Evolutionary conservation across 1,140 invertebrate genomes (phyloP).

Genomic region (Belonocnema kinseyi): DNA sequence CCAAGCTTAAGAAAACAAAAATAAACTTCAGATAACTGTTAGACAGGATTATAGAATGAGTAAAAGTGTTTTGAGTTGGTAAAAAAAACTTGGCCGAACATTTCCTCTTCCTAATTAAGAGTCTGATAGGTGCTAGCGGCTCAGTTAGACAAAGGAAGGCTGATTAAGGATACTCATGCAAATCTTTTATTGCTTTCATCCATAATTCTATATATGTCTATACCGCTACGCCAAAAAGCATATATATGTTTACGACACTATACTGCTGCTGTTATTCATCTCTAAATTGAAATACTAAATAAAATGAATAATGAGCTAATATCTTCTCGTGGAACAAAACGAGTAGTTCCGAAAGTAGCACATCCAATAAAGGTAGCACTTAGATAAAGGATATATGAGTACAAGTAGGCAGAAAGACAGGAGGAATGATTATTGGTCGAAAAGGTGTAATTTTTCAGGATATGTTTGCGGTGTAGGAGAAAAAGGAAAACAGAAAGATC

Average conservation of each 20-base stretch:
- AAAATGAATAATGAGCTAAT: no score
- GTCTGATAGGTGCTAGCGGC: constrained; percentile 19
- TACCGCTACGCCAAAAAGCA: no score
- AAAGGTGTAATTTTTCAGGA: constrained; percentile 23
- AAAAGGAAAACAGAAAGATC: constrained; percentile 19
- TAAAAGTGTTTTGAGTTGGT: constrained; percentile 25
- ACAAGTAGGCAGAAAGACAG: constrained; percentile 8
- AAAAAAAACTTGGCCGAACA: constrained; percentile 17
- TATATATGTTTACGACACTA: no score
- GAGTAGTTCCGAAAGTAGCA: constrained; percentile 9
- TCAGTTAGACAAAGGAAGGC: constrained; percentile 38
- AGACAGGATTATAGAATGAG: constrained; percentile 51
- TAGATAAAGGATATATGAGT: background rate
- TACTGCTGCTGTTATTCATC: no score
- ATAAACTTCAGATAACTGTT: no score
- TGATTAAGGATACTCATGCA: background rate
- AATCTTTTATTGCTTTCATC: constrained; percentile 19
- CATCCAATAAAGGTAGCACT: constrained; percentile 30
- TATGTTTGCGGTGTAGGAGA: background rate
- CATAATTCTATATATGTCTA: background rate
- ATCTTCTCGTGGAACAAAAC: background rate
- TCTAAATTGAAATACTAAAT: no score
- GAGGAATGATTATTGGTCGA: background rate
- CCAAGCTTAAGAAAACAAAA: no score
- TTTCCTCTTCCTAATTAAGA: constrained; percentile 35